Evolutionary conservation across 2,888 invertebrate species (phyloP), one percentile per base, ranked within the genome.

Genomic region (Nesidiocoris tenuis): DNA sequence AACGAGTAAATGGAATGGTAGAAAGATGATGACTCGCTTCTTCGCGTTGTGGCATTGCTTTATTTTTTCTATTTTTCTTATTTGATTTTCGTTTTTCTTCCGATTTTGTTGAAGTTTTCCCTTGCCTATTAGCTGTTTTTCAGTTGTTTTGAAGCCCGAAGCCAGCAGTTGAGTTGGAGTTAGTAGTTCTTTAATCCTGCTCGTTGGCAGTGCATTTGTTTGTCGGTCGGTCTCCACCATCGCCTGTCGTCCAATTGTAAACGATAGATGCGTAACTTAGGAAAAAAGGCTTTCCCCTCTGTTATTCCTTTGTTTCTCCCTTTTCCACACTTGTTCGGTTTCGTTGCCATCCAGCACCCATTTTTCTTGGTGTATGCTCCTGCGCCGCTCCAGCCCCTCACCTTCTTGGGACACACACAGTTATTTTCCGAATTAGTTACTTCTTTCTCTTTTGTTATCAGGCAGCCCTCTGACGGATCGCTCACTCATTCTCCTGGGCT

Each of bases 241-340:
- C 59, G 70, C 19, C 70, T 23, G 61, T 61, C 23, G 70, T 70
- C 70, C 67, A 67, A 57, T 56, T 54, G 70, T 70, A 19, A 66
- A 59, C n/a, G 3, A 59, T 57, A 59, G 57, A 70, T 70, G 23
- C 57, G 70, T 70, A 57, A 70, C 59, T 25, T 57, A 25, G n/a
- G 25, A 24, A 59, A 70, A 70, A 70, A 59, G 70, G 59, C 59
- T 61, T 70, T 21, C 24, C 21, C 59, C 0, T 2, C 57, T 23
- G 22, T 23, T 5, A 19, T 61, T 72, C 39, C 21, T 54, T 54
- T 39, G 25, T 71, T 61, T 61, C 61, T 25, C 24, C 61, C 57
- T 64, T 64, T 72, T 54, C 56, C 1, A 18, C 17, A 21, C 54
- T 72, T 55, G 54, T 63, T 63, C 61, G 19, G 12, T 61, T 63